Evolutionary conservation across 2,113 vertebrate genomes (phyloP), one percentile per base, ranked within the genome.

Genomic region (Pedetes capensis): DNA sequence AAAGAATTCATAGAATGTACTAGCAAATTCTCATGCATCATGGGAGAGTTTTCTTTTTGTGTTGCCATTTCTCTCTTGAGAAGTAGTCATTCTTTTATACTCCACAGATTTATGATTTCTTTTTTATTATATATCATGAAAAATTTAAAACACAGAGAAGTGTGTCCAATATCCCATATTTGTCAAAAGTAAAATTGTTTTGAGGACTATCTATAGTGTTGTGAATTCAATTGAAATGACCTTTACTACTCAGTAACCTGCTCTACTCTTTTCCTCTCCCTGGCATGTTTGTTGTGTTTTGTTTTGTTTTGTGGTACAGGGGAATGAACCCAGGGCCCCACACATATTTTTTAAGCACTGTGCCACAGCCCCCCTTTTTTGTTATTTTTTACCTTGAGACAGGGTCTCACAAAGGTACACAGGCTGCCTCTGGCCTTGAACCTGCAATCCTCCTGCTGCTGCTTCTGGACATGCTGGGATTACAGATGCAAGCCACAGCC

Each of bases 121-220:
- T 91, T 90, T 96, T 94, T 81, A 96, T 92, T 90, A 95, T 63
- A 37, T 72, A 68, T 95, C 89, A 96, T 95, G 84, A 96, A 96
- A 95, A 76, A 57, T 96, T 97, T 81, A 96, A 95, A 96, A 91
- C 59, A 80, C 71, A 32, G 83, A 94, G 13, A 89, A 74, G 32
- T 93, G 5, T 82, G n/a, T 83, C 51, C 79, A 89, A 69, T 88
- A 91, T 87, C 68, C 13, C 57, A 94, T 53, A 95, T 95, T 96
- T 96, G 94, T 94, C 66, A 94, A 95, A 95, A 92, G 53, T 68
- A 57, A 96, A 92, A 90, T 93, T 93, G 61, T 96, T 96, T 92
- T 80, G 57, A 84, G 51, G 75, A 49, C 27, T 42, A 55, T 44
- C 27, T 42, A 55, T 44, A 63, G 27, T 87, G 39, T 49, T 86